phyloP scores from a whole-genome alignment of 2,113 vertebrate species.

The Peromyscus leucopus region DNA sequence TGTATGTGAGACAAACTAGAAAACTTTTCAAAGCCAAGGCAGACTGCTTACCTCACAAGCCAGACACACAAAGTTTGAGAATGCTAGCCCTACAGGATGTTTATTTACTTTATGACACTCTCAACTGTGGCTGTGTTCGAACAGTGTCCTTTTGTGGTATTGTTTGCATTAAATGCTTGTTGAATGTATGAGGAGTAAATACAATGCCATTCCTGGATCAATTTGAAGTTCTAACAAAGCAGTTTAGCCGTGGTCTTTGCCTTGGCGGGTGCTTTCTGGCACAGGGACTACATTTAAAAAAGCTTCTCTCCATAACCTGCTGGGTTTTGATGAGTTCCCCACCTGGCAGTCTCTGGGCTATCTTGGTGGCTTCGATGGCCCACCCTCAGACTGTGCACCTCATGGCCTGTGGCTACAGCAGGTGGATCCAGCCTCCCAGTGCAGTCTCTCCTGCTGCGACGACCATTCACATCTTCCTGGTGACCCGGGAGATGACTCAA shows the following conservation, averaged over 20 bases:
- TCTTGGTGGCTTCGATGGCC: neutral
- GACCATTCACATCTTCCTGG: neutral
- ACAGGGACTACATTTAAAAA: neutral
- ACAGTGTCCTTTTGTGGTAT: neutral
- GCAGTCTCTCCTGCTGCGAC: neutral
- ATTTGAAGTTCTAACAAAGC: neutral
- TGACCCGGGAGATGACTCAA: neutral
- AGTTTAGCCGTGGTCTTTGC: neutral
- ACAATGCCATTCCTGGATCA: neutral
- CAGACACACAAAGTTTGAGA: neutral
- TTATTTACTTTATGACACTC: neutral
- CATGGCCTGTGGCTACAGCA: neutral
- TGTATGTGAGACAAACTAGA: neutral
- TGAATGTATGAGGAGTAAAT: conserved; percentile 9
- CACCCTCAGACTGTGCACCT: neutral
- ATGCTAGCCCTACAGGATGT: neutral
- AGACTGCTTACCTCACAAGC: neutral
- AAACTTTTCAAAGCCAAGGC: neutral
- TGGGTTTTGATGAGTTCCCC: neutral
- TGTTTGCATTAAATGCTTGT: conserved; percentile 15
- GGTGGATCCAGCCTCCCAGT: rapidly evolving
- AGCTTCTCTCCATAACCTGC: neutral
- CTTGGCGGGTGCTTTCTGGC: neutral
- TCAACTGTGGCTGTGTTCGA: neutral
- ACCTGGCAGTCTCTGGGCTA: neutral